Conservation (phyloP, 1,140 invertebrate species). For the Pachypeltis micranthus region DNA sequence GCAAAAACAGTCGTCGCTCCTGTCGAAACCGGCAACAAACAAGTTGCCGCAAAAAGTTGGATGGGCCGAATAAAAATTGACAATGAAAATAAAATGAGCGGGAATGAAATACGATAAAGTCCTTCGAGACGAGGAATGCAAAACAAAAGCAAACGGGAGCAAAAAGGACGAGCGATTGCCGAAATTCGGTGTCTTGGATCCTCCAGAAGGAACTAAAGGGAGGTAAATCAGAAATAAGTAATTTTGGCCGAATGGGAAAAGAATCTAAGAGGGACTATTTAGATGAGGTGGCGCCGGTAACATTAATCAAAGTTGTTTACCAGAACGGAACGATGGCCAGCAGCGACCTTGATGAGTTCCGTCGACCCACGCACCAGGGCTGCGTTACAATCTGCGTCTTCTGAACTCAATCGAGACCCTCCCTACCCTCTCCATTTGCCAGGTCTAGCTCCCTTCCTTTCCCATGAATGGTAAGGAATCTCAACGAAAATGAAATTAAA, state of each 20-base stretch:
- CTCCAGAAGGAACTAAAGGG: not conserved
- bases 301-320: not conserved
- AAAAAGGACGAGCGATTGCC: not conserved
- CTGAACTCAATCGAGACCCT: too few relatives aligned
- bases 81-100: not conserved
- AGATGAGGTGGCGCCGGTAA: not conserved
- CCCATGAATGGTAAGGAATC: too few relatives aligned
- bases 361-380: too few relatives aligned
- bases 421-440: too few relatives aligned
- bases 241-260: not conserved
- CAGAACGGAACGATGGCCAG: not conserved
- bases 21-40: too few relatives aligned
- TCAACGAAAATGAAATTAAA: too few relatives aligned
- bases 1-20: too few relatives aligned
- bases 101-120: not conserved
- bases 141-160: not conserved
- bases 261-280: not conserved
- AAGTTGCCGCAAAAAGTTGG: too few relatives aligned
- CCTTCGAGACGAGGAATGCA: not conserved
- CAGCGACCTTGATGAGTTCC: not conserved
- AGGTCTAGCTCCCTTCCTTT: too few relatives aligned
- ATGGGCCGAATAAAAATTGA: not conserved
- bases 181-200: not conserved
- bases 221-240: too few relatives aligned
- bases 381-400: too few relatives aligned